phyloP scores from a whole-genome alignment of 2,113 vertebrate species.

The Triplophysa tibetana region DNA sequence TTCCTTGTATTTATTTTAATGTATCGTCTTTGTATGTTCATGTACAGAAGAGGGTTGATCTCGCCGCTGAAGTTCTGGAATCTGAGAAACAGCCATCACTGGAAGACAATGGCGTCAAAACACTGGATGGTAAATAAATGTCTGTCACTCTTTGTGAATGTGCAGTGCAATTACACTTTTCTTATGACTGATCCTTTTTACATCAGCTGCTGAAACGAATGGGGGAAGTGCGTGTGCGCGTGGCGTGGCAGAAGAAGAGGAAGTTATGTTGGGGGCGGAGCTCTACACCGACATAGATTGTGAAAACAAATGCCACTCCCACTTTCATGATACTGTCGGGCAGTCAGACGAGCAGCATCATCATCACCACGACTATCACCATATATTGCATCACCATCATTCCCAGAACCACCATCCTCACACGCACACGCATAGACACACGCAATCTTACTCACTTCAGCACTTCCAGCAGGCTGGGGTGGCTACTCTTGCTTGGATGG shows the following conservation, averaged over 20 bases:
- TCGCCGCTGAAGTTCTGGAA: constrained; percentile 76
- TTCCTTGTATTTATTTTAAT: neutral
- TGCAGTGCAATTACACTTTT: neutral
- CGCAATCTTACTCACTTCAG: constrained; percentile 88
- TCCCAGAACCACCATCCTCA: constrained; percentile 98
- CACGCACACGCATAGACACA: constrained; percentile 92
- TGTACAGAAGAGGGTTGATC: constrained; percentile 86
- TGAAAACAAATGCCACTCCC: constrained; percentile 97
- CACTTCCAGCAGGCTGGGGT: constrained; percentile 91
- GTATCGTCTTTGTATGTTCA: constrained; percentile 46
- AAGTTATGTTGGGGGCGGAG: constrained; percentile 89
- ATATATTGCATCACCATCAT: constrained; percentile 97
- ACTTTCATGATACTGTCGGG: constrained; percentile 94
- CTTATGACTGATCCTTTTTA: neutral
- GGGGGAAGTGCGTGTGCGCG: constrained; percentile 56
- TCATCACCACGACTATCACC: constrained; percentile 98
- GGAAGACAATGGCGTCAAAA: constrained; percentile 80
- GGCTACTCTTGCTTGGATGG: constrained; percentile 96
- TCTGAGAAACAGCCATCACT: constrained; percentile 82
- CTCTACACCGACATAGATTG: constrained; percentile 84
- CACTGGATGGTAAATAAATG: constrained; percentile 76
- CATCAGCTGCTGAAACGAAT: constrained; percentile 68
- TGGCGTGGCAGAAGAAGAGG: constrained; percentile 84
- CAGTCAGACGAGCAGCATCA: constrained; percentile 89
- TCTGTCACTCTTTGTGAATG: too few species aligned